Conservation (phyloP, 2,797 vertebrate species). For the Sitta carolinensis region DNA sequence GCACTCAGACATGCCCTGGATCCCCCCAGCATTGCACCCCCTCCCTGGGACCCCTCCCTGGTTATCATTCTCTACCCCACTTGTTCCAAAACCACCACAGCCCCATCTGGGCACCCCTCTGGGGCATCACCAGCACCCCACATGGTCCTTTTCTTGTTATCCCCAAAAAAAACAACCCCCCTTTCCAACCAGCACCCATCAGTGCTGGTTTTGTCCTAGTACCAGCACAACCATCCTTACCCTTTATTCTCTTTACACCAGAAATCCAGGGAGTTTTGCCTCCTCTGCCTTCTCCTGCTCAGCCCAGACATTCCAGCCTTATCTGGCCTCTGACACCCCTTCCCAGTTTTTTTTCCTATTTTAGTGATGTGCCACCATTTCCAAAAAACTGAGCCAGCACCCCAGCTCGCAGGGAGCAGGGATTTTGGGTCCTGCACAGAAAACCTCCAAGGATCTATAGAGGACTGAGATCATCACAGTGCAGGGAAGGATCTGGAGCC, state of each 20-base stretch:
- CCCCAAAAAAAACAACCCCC: rapidly evolving
- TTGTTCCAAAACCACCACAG: background rate
- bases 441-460: background rate
- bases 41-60: background rate
- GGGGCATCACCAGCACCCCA: background rate
- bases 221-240: background rate
- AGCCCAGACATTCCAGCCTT: rapidly evolving
- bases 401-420: background rate
- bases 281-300: background rate
- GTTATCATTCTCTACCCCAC: background rate
- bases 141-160: too few species aligned
- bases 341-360: background rate
- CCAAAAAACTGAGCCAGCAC: background rate
- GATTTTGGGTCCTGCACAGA: rapidly evolving
- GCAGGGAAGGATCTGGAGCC: background rate
- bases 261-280: background rate
- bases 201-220: background rate
- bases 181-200: background rate
- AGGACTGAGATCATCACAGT: background rate
- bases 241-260: background rate
- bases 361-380: background rate
- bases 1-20: too few species aligned
- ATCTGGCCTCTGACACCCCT: rapidly evolving
- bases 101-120: background rate
- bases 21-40: background rate